Evolutionary conservation across 2,888 invertebrate species (phyloP).

Genomic region (Parnassius glacialis): DNA sequence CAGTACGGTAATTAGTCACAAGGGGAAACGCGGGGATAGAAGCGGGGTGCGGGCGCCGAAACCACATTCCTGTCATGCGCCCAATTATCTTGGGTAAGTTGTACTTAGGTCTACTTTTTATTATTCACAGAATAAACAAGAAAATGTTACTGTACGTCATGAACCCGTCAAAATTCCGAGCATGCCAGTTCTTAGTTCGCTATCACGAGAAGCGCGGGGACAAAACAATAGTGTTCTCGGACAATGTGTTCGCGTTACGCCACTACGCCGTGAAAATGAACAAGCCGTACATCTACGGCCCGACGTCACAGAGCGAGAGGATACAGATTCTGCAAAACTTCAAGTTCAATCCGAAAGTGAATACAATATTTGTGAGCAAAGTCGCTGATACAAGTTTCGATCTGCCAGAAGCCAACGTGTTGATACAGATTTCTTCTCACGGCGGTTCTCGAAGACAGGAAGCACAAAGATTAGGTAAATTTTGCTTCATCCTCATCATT

Average conservation of each 20-base stretch:
- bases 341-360: slow-evolving; percentile 98
- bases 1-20: too few relatives aligned
- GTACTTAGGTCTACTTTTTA: not conserved
- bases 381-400: slow-evolving; percentile 99
- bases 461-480: slow-evolving; percentile 93
- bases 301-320: slow-evolving; percentile 96
- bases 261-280: slow-evolving; percentile 98
- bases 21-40: too few relatives aligned
- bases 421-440: slow-evolving; percentile 99
- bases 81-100: too few relatives aligned
- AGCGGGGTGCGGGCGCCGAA: too few relatives aligned
- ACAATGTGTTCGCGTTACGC: slow-evolving; percentile 98
- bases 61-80: too few relatives aligned
- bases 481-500: too few relatives aligned
- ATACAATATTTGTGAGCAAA: slow-evolving; percentile 99
- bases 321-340: slow-evolving; percentile 99
- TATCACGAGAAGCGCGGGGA: slow-evolving; percentile 96
- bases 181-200: slow-evolving; percentile 96
- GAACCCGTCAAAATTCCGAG: slow-evolving; percentile 99
- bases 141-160: slow-evolving; percentile 97
- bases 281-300: slow-evolving; percentile 99
- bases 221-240: slow-evolving; percentile 99
- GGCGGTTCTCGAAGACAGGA: slow-evolving; percentile 99
- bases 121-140: slow-evolving; percentile 86
- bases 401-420: slow-evolving; percentile 98